Conservation (phyloP, 2,113 vertebrate species). For the Eira barbara region DNA sequence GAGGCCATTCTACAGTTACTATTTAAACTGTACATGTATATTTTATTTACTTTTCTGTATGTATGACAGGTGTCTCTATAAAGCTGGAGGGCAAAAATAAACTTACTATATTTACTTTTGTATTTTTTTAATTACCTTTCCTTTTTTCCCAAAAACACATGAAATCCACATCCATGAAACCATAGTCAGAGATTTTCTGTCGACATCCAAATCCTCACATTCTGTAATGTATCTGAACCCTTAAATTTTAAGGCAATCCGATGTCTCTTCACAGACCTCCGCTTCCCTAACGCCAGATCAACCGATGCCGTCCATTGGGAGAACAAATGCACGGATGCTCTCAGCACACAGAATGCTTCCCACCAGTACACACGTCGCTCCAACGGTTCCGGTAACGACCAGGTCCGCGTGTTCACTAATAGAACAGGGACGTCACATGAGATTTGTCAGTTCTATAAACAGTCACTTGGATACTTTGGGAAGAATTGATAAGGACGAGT, state of each 20-base stretch:
- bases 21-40: background rate
- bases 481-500: background rate
- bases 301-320: background rate
- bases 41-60: background rate
- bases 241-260: background rate
- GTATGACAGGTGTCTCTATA: background rate
- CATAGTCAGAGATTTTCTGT: background rate
- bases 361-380: background rate
- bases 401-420: background rate
- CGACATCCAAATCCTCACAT: background rate
- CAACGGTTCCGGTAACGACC: background rate
- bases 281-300: background rate
- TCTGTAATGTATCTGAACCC: background rate
- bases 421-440: background rate
- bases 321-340: background rate
- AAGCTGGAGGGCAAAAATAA: background rate
- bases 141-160: constrained; percentile 26
- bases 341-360: background rate
- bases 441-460: background rate
- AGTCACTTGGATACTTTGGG: background rate
- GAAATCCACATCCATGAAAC: background rate
- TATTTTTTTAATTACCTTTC: background rate
- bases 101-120: background rate
- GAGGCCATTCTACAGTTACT: background rate
- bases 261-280: background rate